Percentiles rank a stretch among this genome's conserved stretches.
phyloP scores from a whole-genome alignment of 2,797 vertebrate genomes.

The Euphonia xanthogaster region DNA sequence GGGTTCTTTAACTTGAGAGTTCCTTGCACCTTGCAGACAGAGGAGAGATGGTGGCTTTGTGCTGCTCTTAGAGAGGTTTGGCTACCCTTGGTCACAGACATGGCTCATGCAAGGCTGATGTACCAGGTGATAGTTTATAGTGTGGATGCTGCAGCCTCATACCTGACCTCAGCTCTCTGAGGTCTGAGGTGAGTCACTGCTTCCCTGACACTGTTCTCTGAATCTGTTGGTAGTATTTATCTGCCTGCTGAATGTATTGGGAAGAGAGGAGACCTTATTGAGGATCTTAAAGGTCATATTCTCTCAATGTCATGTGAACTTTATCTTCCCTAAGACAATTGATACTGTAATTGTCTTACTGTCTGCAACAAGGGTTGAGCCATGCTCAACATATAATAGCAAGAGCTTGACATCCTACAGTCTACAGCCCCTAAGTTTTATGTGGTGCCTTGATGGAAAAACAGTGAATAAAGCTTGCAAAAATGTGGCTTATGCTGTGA shows the following conservation, averaged over 20 bases:
- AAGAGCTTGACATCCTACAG: neutral
- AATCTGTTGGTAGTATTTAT: neutral
- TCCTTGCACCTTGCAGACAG: neutral
- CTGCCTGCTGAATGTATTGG: neutral
- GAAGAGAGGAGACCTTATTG: neutral
- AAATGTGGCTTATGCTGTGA: neutral
- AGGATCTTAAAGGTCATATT: neutral
- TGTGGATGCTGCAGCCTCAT: rapidly evolving
- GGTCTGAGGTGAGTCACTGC: neutral
- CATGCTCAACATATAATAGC: neutral
- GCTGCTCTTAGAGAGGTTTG: neutral
- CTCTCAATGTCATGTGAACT: neutral
- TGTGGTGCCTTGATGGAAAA: neutral
- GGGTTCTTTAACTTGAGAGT: neutral
- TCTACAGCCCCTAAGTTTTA: neutral
- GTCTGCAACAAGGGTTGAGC: neutral
- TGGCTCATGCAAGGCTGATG: neutral
- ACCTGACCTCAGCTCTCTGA: neutral
- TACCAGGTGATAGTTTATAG: neutral
- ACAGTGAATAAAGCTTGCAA: neutral
- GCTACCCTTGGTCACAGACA: neutral
- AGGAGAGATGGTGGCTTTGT: neutral
- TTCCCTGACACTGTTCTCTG: neutral
- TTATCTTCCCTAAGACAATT: neutral
- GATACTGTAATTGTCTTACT: neutral